Percentiles rank a stretch among this genome's conserved stretches.
These are phyloP conservation scores for Falco punctatus DNA, from an alignment of 2,113 vertebrate genomes.

Conservation along the genomic window DNA sequence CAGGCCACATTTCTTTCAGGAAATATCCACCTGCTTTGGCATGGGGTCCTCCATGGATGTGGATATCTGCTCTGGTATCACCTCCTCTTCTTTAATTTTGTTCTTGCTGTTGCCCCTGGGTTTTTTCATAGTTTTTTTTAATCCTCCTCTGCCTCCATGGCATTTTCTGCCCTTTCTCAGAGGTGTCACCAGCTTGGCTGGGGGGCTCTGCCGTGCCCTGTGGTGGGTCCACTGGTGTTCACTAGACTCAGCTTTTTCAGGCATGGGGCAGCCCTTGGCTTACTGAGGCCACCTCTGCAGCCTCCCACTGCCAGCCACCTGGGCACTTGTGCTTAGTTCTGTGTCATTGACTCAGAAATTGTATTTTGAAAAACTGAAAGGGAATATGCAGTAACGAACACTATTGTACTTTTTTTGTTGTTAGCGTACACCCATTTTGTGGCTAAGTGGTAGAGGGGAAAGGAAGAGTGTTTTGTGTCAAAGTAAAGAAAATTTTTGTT, in stretches of 20 bases:
- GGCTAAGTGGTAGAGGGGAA: neutral
- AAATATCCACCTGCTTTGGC: neutral
- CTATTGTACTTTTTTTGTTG: neutral
- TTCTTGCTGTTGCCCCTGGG: neutral
- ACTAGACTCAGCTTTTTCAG: too few relatives aligned
- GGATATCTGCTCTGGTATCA: neutral
- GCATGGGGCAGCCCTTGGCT: neutral
- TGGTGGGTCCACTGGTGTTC: neutral
- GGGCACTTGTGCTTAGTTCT: neutral
- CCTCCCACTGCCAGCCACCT: neutral
- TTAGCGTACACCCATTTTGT: neutral
- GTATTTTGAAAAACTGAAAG: neutral
- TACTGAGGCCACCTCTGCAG: neutral
- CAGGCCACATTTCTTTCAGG: neutral
- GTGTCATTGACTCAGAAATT: neutral
- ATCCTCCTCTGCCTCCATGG: neutral
- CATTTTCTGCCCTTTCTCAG: neutral
- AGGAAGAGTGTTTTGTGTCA: neutral
- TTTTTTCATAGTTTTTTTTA: neutral
- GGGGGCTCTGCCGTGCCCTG: too few relatives aligned
- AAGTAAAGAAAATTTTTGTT: neutral
- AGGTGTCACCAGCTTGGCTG: too few relatives aligned
- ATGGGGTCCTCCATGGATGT: neutral
- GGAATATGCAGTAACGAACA: neutral
- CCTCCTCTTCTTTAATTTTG: neutral